Conservation (phyloP, 2,797 vertebrate species). For the Alectoris magna region DNA sequence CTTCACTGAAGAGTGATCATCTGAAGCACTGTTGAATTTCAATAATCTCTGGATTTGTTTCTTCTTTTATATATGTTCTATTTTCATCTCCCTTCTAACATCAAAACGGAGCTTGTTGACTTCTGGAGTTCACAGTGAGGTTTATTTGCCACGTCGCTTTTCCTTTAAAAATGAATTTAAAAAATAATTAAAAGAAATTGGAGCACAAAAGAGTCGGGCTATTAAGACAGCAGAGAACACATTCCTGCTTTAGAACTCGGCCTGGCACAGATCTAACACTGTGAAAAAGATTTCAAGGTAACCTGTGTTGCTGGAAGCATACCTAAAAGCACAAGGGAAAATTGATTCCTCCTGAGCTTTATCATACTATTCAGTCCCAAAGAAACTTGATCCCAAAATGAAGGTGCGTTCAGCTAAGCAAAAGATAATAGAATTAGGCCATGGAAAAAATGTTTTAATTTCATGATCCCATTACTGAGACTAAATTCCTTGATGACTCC, state of each 20-base stretch:
- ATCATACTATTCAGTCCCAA: background rate
- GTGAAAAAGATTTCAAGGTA: background rate
- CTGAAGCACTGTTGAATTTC: slow-evolving; percentile 37
- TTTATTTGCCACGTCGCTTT: background rate
- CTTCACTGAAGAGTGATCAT: background rate
- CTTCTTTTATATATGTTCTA: background rate
- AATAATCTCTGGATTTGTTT: background rate
- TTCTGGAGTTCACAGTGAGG: background rate
- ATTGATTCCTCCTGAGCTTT: background rate
- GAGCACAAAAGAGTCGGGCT: background rate
- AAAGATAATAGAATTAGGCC: background rate
- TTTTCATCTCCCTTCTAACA: slow-evolving; percentile 6
- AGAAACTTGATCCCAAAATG: background rate
- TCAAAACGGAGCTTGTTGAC: background rate
- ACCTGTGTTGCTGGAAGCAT: background rate
- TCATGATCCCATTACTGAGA: background rate
- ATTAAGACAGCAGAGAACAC: background rate
- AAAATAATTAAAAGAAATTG: background rate
- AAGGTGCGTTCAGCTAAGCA: background rate
- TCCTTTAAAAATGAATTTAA: background rate
- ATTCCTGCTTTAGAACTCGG: background rate
- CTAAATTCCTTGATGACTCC: background rate
- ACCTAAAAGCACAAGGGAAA: background rate
- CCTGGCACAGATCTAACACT: background rate
- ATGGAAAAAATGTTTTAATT: background rate